Percentiles rank a stretch among this genome's conserved stretches.
Evolutionary conservation across 2,113 vertebrate species (phyloP).

Genomic region (Crotalus horridus): DNA sequence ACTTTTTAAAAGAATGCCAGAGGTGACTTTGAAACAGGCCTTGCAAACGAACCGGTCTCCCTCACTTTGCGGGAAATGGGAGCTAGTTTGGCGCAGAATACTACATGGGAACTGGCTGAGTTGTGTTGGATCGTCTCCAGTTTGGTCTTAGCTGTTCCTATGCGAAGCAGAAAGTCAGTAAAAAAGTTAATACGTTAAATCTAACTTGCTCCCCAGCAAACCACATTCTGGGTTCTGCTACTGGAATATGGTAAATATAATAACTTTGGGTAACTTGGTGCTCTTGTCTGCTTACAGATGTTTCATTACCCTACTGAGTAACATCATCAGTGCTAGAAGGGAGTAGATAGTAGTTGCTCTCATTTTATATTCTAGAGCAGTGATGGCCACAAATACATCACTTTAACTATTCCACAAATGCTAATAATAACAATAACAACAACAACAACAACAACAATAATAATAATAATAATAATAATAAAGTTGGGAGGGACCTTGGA

Average conservation of each 20-base stretch:
- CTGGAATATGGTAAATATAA: background rate
- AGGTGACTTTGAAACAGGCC: slow-evolving; percentile 12
- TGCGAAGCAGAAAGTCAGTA: background rate
- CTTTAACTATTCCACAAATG: too few relatives aligned
- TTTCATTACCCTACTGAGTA: background rate
- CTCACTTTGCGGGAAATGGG: accelerated
- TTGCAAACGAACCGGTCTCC: background rate
- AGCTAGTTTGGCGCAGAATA: background rate
- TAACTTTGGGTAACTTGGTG: background rate
- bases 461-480: too few relatives aligned
- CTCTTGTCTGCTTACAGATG: background rate
- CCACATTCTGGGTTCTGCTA: background rate
- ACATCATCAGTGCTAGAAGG: too few relatives aligned
- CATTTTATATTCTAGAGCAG: too few relatives aligned
- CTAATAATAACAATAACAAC: too few relatives aligned
- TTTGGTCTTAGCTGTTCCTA: background rate
- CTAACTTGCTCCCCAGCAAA: background rate
- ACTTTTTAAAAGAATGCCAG: background rate
- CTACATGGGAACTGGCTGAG: background rate
- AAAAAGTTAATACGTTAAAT: background rate
- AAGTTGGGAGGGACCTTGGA: too few relatives aligned
- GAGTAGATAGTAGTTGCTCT: too few relatives aligned
- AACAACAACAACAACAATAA: too few relatives aligned
- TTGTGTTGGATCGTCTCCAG: background rate
- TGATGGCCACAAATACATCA: too few relatives aligned